Evolutionary conservation across 1,140 invertebrate species (phyloP).

Genomic region (Drosophila equinoxialis): DNA sequence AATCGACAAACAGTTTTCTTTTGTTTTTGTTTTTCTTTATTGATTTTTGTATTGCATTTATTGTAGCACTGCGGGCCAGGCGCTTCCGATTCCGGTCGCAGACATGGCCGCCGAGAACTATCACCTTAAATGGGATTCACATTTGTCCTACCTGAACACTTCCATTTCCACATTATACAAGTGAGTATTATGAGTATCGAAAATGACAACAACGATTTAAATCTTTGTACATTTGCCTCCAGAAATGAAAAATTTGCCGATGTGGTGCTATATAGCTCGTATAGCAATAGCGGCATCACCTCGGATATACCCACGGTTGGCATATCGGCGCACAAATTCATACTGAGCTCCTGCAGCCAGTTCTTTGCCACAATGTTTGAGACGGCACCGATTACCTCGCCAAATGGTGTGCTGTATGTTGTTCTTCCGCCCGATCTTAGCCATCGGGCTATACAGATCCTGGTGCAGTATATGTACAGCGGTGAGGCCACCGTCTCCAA

Average conservation of each 20-base stretch:
- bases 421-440: conserved; percentile 92
- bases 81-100: conserved; percentile 39
- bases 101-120: conserved; percentile 88
- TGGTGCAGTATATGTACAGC: conserved; percentile 94
- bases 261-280: conserved; percentile 89
- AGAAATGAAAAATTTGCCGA: conserved; percentile 90
- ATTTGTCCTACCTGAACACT: conserved; percentile 90
- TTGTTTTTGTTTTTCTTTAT: conserved; percentile 4
- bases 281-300: conserved; percentile 61
- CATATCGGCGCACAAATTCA: conserved; percentile 93
- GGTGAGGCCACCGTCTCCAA: conserved; percentile 93
- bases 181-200: conserved; percentile 68
- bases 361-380: conserved; percentile 83
- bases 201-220: too few relatives aligned
- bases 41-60: conserved; percentile 68
- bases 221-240: too few relatives aligned
- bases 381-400: conserved; percentile 79
- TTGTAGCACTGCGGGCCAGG: conserved; percentile 36
- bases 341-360: conserved; percentile 91
- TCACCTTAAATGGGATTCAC: conserved; percentile 94
- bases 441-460: conserved; percentile 89
- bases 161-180: conserved; percentile 90
- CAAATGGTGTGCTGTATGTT: conserved; percentile 87
- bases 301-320: conserved; percentile 84
- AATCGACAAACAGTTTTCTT: neutral